Evolutionary conservation across 2,888 invertebrate species (phyloP).

Genomic region (Pinctada fucata): DNA sequence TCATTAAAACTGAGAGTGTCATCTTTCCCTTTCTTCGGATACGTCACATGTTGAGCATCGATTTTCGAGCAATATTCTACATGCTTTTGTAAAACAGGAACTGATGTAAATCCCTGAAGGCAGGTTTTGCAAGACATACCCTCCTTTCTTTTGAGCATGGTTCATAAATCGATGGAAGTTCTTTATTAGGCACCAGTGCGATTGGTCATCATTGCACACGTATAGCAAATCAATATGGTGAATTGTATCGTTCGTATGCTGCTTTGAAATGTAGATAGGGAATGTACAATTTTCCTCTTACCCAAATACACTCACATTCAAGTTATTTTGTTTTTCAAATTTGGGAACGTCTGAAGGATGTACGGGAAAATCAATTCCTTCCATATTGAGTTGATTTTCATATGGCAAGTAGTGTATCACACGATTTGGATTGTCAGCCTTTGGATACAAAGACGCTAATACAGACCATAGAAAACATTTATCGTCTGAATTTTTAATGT

Average conservation of each 20-base stretch:
- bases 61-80: constrained; percentile 18
- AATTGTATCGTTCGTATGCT: neutral
- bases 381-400: constrained; percentile 36
- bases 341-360: constrained; percentile 23
- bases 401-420: constrained; percentile 26
- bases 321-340: constrained; percentile 42
- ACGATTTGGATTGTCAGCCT: constrained; percentile 19
- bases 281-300: constrained; percentile 24
- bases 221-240: constrained; percentile 11
- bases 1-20: constrained; percentile 27
- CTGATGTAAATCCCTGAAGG: constrained; percentile 30
- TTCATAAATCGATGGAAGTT: constrained; percentile 1
- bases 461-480: constrained; percentile 34
- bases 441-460: constrained; percentile 43
- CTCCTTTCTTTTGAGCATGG: too few relatives aligned
- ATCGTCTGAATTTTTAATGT: constrained; percentile 47
- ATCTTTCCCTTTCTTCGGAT: constrained; percentile 31
- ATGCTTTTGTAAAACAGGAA: constrained; percentile 23
- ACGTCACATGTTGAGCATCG: constrained; percentile 26
- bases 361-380: constrained; percentile 28
- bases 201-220: constrained; percentile 2
- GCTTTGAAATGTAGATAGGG: constrained; percentile 23
- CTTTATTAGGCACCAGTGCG: constrained; percentile 10
- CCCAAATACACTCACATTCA: constrained; percentile 32
- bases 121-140: constrained; percentile 26